Evolutionary conservation across 2,888 invertebrate species (phyloP).

Genomic region (Cantharis rustica): DNA sequence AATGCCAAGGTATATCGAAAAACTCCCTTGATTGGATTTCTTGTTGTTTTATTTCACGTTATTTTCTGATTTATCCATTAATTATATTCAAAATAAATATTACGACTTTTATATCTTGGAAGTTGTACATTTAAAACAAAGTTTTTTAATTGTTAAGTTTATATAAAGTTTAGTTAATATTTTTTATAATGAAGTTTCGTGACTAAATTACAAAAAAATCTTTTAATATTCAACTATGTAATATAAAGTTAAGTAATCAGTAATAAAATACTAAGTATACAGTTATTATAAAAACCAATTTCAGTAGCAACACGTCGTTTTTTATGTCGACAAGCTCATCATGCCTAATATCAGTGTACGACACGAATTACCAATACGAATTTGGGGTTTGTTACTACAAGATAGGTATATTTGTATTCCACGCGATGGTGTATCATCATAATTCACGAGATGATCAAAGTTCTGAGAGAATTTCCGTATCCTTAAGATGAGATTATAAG

Average conservation of each 20-base stretch:
- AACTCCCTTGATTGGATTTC: not conserved
- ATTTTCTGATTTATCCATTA: not conserved
- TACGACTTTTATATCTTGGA: too few relatives aligned
- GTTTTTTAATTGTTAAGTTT: not conserved
- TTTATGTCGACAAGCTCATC: constrained; percentile 12
- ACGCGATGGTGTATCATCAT: constrained; percentile 49
- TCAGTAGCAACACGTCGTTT: constrained; percentile 3
- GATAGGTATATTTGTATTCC: constrained; percentile 45
- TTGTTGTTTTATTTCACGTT: too few relatives aligned
- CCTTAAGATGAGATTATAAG: constrained; percentile 57
- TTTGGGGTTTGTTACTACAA: constrained; percentile 24
- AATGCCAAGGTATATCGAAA: not conserved
- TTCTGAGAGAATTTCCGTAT: constrained; percentile 53
- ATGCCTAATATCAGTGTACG: constrained; percentile 24
- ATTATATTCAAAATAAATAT: not conserved
- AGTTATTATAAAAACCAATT: constrained; percentile 3
- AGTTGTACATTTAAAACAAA: not conserved
- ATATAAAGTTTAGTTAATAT: not conserved
- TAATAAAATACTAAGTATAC: not conserved
- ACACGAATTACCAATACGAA: constrained; percentile 25
- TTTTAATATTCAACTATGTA: not conserved
- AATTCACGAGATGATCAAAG: constrained; percentile 57
- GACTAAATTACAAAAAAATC: not conserved
- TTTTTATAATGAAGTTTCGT: not conserved
- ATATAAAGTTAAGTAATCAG: not conserved